A percentile compares a stretch with the other conserved stretches of the same genome.
Evolutionary conservation across 2,888 invertebrate genomes (phyloP).

Genomic region (Leptinotarsa juncta): DNA sequence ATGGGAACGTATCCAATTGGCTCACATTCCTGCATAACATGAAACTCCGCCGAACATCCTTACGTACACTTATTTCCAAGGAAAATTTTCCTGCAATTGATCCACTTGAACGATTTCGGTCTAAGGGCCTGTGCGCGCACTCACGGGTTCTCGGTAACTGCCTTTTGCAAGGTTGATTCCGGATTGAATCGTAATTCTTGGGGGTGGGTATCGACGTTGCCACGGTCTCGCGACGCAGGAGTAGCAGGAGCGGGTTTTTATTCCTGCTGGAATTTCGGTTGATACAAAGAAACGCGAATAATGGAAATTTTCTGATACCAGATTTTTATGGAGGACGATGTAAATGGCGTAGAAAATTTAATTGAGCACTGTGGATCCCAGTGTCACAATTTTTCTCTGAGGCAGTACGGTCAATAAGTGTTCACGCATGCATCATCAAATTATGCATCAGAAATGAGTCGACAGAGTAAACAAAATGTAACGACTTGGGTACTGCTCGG

Average conservation of each 20-base stretch:
- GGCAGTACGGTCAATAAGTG: too few species aligned
- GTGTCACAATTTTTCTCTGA: too few species aligned
- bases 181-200: conserved; percentile 40
- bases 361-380: too few species aligned
- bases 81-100: conserved; percentile 20
- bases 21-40: conserved; percentile 39
- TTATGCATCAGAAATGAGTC: too few species aligned
- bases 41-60: conserved; percentile 22
- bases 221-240: conserved; percentile 20
- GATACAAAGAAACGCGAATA: neutral
- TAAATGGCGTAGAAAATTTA: too few species aligned
- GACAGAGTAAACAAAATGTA: too few species aligned
- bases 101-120: conserved; percentile 14
- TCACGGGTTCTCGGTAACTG: conserved; percentile 41
- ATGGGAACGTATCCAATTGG: conserved; percentile 31
- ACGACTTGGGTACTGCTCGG: too few species aligned
- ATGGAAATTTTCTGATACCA: neutral
- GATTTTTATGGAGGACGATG: neutral
- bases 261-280: neutral
- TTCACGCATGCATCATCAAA: too few species aligned
- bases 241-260: conserved; percentile 4
- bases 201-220: conserved; percentile 44
- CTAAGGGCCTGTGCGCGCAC: conserved; percentile 16
- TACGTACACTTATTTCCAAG: conserved; percentile 14
- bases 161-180: conserved; percentile 34